These are phyloP conservation scores for Meriones unguiculatus DNA, from an alignment of 2,113 vertebrate genomes.

Conservation along the genomic window DNA sequence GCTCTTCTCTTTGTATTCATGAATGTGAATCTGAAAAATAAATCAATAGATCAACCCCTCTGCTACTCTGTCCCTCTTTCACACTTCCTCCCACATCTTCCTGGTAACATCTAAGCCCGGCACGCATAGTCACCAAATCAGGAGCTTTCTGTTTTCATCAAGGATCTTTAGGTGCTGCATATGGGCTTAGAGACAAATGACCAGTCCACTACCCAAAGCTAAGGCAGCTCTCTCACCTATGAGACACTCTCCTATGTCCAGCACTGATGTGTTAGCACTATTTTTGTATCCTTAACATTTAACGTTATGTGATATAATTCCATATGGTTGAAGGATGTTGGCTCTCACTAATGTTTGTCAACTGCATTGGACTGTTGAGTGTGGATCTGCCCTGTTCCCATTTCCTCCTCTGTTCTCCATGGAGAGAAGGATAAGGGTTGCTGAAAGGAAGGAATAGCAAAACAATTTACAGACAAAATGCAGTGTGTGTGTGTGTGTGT, in stretches of 20 bases:
- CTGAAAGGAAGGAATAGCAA: slow-evolving; percentile 48
- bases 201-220: background rate
- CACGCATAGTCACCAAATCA: background rate
- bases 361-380: background rate
- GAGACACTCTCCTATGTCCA: background rate
- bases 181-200: slow-evolving; percentile 38
- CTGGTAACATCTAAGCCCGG: background rate
- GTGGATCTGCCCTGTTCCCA: background rate
- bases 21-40: slow-evolving; percentile 68
- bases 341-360: slow-evolving; percentile 1
- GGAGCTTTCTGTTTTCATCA: slow-evolving; percentile 4
- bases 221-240: background rate
- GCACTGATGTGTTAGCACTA: background rate
- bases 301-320: background rate
- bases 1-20: slow-evolving; percentile 72
- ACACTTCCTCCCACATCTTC: background rate
- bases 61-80: background rate
- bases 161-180: background rate
- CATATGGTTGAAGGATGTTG: background rate
- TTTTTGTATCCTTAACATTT: background rate
- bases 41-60: slow-evolving; percentile 62
- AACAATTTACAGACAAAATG: slow-evolving; percentile 63
- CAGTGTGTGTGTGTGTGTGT: background rate
- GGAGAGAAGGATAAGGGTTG: slow-evolving; percentile 44
- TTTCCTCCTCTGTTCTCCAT: slow-evolving; percentile 23